phyloP scores from a whole-genome alignment of 2,113 vertebrate species.

The Podiceps cristatus region DNA sequence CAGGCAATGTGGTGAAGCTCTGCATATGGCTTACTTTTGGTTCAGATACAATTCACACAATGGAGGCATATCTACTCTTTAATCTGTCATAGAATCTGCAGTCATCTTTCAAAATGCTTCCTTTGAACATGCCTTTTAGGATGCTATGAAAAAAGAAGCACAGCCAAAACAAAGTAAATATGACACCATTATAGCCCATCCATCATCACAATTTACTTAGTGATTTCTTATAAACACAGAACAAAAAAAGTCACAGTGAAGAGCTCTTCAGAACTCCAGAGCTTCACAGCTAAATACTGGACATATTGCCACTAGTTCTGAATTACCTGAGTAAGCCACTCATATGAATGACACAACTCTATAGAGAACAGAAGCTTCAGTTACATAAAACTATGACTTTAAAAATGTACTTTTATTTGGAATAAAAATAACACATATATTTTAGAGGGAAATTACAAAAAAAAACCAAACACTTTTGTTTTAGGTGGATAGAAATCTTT shows the following conservation, averaged over 20 bases:
- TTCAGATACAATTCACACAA: neutral
- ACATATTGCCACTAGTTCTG: neutral
- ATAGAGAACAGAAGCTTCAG: neutral
- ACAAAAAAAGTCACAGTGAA: neutral
- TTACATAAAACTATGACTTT: neutral
- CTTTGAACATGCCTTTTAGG: neutral
- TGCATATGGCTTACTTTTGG: neutral
- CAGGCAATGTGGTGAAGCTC: neutral
- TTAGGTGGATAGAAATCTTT: neutral
- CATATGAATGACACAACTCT: neutral
- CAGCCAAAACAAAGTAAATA: neutral
- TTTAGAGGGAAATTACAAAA: neutral
- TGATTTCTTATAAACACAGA: neutral
- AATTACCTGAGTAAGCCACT: neutral
- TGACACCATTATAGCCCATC: neutral
- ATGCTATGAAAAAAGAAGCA: neutral
- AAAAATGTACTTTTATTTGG: neutral
- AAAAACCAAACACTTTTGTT: accelerated
- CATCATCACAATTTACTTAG: neutral
- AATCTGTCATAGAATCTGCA: neutral
- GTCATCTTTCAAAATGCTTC: neutral
- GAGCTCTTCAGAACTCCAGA: neutral
- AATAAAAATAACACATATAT: neutral
- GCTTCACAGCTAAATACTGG: neutral
- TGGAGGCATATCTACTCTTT: neutral